Evolutionary conservation across 35 echinoderm and acorn worm genomes (phyloP), one percentile per base, ranked within the genome.

Genomic region (Ophiothrix spiculata): DNA sequence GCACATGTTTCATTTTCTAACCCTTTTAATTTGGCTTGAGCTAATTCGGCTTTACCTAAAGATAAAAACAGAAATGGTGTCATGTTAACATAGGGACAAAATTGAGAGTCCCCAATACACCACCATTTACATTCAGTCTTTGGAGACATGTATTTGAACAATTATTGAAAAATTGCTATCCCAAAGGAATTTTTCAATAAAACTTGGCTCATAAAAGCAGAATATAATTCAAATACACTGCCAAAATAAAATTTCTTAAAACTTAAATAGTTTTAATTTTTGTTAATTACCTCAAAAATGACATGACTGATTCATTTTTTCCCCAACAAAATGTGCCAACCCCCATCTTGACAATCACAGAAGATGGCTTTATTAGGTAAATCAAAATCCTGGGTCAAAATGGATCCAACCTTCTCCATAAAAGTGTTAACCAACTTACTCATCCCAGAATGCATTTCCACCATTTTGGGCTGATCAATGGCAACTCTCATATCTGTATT

Each of bases 21-120:
- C 21, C 93, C 93, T 64, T 95, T 95, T 74, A 95, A 79, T 39
- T 95, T 95, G 76, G 92, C 92, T 84, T 90, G 88, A 42, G 81
- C 93, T 80, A 91, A 80, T 40, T 95, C 93, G 0, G 93, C 84
- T 39, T 95, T 85, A 91, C 84, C 93, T 60, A 77, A 31, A 77
- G 39, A 46, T 39, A 86, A 64, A 56, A 21, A 76, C 19, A 19
- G 42, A 6, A 10, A 49, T 19, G 19, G 19, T 49, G 19, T 49
- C 6, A 10, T 6, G 6, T 10, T 49, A 49, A 10, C 42, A 49
- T 19, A 49, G 6, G 6, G 42, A 6, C 42, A 49, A 49, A 19
- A 19, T 49, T 49, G 19, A 49, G 19, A 19, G 6, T 49, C 6
- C 19, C 19, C 19, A 49, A 6, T 49, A 49, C 42, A n/a, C n/a